Evolutionary conservation across 2,113 vertebrate genomes (phyloP), one percentile per base, ranked within the genome.

Genomic region (Crotalus viridis): DNA sequence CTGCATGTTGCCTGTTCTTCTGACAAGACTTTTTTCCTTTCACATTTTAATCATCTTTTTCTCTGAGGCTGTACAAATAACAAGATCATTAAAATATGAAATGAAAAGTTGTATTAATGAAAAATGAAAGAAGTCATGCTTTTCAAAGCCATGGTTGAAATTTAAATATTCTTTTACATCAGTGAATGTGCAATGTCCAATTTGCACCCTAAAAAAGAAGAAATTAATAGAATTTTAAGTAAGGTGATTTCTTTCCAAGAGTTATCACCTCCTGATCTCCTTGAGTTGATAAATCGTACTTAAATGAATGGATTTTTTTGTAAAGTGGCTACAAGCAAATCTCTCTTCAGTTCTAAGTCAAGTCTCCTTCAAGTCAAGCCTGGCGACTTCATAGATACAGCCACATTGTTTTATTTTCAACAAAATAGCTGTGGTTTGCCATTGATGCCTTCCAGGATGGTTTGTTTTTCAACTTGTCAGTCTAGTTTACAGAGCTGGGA

Each of bases 81-180:
- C 54, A 81, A 86, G 10, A 86, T 94, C 33, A 89, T 96, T 95
- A 95, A 95, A 95, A 90, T 90, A 90, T 90, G 74, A 90, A 89
- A 89, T 90, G 69, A 86, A 86, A 93, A 61, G 74, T 54, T 43
- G 61, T 61, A 86, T 90, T 90, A 90, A 90, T 86, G 74, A 86
- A n/a, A 86, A 57, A 86, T 54, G 92, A 93, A 93, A 85, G 33
- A 86, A 93, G 46, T 56, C 87, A 33, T 89, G 87, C 74, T 93
- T 89, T 85, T 89, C 69, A 93, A 93, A 93, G 88, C 88, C 55
- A 59, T 26, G 88, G 48, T 33, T 93, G 43, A 90, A 21, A 54
- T 89, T 93, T 61, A 93, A 90, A 86, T 93, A 85, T 93, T 90
- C 74, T 64, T 90, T 93, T 90, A 61, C 21, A 59, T 90, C 88